Percentiles rank a stretch among this genome's conserved stretches.
These are phyloP conservation scores for Cryptoblepharus egeriae DNA, from an alignment of 2,797 vertebrate species.

Conservation along the genomic window DNA sequence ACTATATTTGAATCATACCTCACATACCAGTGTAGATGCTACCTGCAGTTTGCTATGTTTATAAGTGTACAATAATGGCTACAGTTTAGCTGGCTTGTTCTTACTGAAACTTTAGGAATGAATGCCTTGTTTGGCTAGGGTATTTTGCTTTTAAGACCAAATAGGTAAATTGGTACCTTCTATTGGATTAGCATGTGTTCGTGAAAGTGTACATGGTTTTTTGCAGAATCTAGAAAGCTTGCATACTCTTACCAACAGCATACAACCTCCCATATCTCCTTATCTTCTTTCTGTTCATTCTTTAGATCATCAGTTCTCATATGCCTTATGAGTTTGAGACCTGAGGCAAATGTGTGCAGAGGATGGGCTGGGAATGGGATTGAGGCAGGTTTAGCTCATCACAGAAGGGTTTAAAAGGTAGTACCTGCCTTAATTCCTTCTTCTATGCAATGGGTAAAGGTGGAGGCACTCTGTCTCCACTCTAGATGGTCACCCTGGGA, in stretches of 20 bases:
- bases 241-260: background rate
- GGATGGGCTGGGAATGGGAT: too few relatives aligned
- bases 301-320: too few relatives aligned
- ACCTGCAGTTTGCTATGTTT: background rate
- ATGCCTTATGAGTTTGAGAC: too few relatives aligned
- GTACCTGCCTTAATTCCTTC: too few relatives aligned
- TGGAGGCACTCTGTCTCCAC: too few relatives aligned
- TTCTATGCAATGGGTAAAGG: too few relatives aligned
- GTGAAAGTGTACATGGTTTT: slow-evolving; percentile 4
- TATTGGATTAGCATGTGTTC: slow-evolving; percentile 2
- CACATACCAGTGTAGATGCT: background rate
- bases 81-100: background rate
- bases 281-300: too few relatives aligned
- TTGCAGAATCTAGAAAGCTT: background rate
- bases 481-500: too few relatives aligned
- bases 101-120: background rate
- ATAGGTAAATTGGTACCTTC: background rate
- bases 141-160: slow-evolving; percentile 2
- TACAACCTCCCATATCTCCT: background rate
- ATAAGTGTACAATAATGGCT: background rate
- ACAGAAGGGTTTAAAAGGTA: too few relatives aligned
- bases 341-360: too few relatives aligned
- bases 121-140: background rate
- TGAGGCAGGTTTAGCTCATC: too few relatives aligned
- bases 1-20: background rate